Base-by-base conservation (phyloP, 2,797 vertebrate genomes). In the Potorous gilbertii region DNA sequence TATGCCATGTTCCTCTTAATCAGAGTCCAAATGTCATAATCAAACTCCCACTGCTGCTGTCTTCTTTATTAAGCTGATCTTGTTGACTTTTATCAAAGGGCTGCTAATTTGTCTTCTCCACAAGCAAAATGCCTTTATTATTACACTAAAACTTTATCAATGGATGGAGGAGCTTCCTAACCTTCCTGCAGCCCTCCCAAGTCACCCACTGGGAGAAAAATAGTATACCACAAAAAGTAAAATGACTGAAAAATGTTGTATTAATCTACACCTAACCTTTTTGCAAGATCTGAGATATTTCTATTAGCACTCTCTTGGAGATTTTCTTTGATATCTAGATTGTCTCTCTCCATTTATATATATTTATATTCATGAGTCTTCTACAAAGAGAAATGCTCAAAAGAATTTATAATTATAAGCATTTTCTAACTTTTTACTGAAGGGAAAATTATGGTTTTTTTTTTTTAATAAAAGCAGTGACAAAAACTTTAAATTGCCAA, bases 401-500 rank as follows among this genome's bases (percentile, higher is more conserved):
- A 92, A 91, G 74, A 81, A 81, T 81, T 81, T 56, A 56, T 92
- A 94, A 96, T 74, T 93, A 93, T 89, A 55, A 18, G 89, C 8
- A 89, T 96, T 93, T 92, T 54, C 31, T 94, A 93, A 52, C 89
- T 92, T 97, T 93, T 96, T 66, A 92, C 27, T 90, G n/a, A 62
- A 62, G 54, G 21, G 31, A 24, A 27, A 50, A 93, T n/a, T 54
- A 93, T 81, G 74, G 6, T 52, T 52, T 0, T 40, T 74, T 81
- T 59, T 92, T 96, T 95, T 87, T 90, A 1, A 0, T 90, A 94
- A 92, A 90, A 96, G 94, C 28, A 92, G 55, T 81, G 57, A 95
- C 46, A 91, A 92, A 91, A 90, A 93, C 50, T 95, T 96, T 90
- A 55, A 94, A 94, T 94, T 97, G 94, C 50, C 55, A 56, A 59